Evolutionary conservation across 2,888 invertebrate genomes (phyloP).

Genomic region (Chloroclysta siterata): DNA sequence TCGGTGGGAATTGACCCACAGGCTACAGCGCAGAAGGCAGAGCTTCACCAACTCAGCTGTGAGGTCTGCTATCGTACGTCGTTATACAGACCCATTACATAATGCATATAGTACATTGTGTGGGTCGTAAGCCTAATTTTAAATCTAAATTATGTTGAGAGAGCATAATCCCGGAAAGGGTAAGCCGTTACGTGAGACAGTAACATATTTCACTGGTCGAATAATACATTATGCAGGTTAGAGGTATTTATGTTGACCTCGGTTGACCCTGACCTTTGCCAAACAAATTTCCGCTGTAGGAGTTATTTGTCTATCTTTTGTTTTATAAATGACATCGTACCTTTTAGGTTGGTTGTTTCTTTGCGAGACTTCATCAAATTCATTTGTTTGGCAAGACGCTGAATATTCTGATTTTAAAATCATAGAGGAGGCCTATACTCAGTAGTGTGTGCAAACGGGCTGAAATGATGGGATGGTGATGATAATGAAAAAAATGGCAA

Average conservation of each 20-base stretch:
- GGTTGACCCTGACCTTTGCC: constrained; percentile 3
- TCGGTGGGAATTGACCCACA: too few species aligned
- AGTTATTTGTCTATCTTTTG: constrained; percentile 4
- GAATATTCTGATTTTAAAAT: too few species aligned
- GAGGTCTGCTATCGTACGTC: too few species aligned
- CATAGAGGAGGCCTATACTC: too few species aligned
- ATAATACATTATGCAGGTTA: constrained; percentile 8
- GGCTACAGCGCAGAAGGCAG: too few species aligned
- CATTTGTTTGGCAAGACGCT: too few species aligned
- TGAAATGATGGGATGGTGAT: too few species aligned
- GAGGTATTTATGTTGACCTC: constrained; percentile 12
- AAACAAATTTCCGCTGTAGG: constrained; percentile 11
- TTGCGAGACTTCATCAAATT: too few species aligned
- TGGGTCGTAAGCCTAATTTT: background rate
- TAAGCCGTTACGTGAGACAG: background rate
- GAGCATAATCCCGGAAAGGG: background rate
- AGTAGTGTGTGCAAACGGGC: too few species aligned
- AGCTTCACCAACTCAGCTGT: too few species aligned
- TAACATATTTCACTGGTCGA: constrained; percentile 4
- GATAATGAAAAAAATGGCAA: too few species aligned
- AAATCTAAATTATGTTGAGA: background rate
- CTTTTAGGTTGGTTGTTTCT: background rate
- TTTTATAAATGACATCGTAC: background rate
- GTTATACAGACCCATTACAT: too few species aligned
- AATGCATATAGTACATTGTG: background rate